Base-by-base conservation (phyloP, 2,888 invertebrate genomes). In the Polia nebulosa region DNA sequence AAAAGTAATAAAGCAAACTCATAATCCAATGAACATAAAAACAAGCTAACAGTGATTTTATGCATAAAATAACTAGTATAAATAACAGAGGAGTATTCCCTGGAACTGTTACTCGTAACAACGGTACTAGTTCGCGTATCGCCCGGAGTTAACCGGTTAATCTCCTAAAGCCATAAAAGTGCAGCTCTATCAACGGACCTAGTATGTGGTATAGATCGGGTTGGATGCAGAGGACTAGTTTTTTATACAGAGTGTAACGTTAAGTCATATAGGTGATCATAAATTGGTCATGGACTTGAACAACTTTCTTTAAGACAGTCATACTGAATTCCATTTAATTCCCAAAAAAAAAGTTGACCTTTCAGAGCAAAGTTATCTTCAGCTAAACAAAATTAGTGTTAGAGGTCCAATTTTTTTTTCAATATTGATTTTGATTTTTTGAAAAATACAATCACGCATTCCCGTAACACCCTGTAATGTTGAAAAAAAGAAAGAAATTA, bases 111-210 rank as follows among this genome's bases (percentile, higher is more conserved):
- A 56, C 25, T 41, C 32, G 47, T 29, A 62, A 59, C 41, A 56
- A n/a, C 32, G 25, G n/a, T 27, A 36, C 27, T 32, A 20, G 51
- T 53, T 65, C 20, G 36, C 56, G 29, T 71, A 57, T 32, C 53
- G 27, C 32, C 1, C 29, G 13, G 58, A 51, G 73, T 62, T 73
- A 80, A 73, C 59, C 59, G 15, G 49, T 55, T 80, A 74, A 80
- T 81, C 64, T 74, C 65, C 67, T 70, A 49, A 74, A 69, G 11
- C 67, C 74, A 65, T 81, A 81, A 81, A 81, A 80, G 62, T 78
- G 78, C 67, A 66, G 22, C 52, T 25, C n/a, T 65, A 67, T 59
- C 45, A 56, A 41, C 59, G 41, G 2, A 20, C 45, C 49, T 44
- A 49, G 57, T 53, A 36, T 44, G 36, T 34, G 27, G 13, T 41